Evolutionary conservation across 2,113 vertebrate genomes (phyloP).

Genomic region (Dipodomys spectabilis): DNA sequence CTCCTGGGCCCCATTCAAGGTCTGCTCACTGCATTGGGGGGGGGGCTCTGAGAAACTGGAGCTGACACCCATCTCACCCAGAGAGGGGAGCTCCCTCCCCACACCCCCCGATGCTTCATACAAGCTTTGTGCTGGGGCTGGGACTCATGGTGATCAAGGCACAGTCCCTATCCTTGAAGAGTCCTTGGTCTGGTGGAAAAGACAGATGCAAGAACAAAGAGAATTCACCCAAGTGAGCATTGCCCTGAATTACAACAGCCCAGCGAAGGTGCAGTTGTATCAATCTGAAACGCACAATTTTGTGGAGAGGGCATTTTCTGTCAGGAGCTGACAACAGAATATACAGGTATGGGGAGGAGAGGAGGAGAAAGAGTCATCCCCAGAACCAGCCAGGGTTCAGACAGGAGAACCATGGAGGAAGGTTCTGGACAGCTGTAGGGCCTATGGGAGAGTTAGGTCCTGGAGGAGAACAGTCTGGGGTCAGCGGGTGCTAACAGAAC

Average conservation of each 20-base stretch:
- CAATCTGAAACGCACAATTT: not conserved
- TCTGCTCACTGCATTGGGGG: not conserved
- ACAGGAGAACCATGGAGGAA: not conserved
- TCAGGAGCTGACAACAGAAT: not conserved
- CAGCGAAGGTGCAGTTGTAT: not conserved
- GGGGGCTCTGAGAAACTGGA: not conserved
- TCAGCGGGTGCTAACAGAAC: not conserved
- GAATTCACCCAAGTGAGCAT: not conserved
- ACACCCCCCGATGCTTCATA: too few species aligned
- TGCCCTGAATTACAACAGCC: rapidly evolving
- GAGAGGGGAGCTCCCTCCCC: not conserved
- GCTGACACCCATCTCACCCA: not conserved
- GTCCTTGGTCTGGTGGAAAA: not conserved
- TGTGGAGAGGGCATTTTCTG: too few species aligned
- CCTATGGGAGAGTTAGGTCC: not conserved
- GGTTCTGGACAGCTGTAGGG: not conserved
- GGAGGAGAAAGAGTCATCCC: not conserved
- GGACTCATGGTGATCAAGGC: not conserved
- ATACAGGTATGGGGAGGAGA: not conserved
- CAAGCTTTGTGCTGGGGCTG: not conserved
- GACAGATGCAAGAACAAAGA: not conserved
- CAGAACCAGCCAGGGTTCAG: not conserved
- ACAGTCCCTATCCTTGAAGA: constrained; percentile 2
- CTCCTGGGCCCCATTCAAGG: not conserved
- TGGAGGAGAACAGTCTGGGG: rapidly evolving